Base-by-base conservation (phyloP, 2,888 invertebrate genomes). In the Lasioglossum figueresi region DNA sequence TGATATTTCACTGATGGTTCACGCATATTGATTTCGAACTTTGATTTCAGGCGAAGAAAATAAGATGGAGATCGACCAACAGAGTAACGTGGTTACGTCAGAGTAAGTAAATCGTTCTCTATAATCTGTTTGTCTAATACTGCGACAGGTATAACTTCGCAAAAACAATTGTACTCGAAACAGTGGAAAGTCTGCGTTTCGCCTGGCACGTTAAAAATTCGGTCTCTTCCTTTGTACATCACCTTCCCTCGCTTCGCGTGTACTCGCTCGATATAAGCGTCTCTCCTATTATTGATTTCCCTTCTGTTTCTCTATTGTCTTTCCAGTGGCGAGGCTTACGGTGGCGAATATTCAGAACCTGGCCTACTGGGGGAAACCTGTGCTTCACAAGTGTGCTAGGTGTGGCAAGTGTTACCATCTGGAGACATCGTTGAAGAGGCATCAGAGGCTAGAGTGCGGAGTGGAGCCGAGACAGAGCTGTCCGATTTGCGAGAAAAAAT, bases 371-470 rank as follows among this genome's bases (percentile, higher is more conserved):
- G 80, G 84, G 68, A 75, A 68, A n/a, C 87, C 89, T n/a, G 45
- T 89, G 10, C 84, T 89, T 23, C 87, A 91, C 84, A 88, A 88
- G 40, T 93, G 92, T 79, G 43, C 66, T 27, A 88, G 89, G 34
- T 92, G 91, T 70, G 90, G 88, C 16, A 89, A 90, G 40, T 79
- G 86, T 16, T 93, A 91, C 82, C 87, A 90, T 43, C 73, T 91
- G 82, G 87, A 89, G 45, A 88, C 88, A 2, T 92, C 91, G 31
- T 40, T 92, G 23, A 89, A 79, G 71, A 88, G 93, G 73, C 93
- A 94, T 79, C 92, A 90, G 75, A 89, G 92, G 70, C 83, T 91
- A 23, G 92, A 92, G 40, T 94, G 94, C 83, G 93, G 92, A 1
- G 89, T 92, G 1, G 90, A 92, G n/a, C 92, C 92, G 19, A 89